Percentiles rank a stretch among this genome's conserved stretches.
Evolutionary conservation across 2,888 invertebrate genomes (phyloP).

Genomic region (Hirtodrosophila cameraria): DNA sequence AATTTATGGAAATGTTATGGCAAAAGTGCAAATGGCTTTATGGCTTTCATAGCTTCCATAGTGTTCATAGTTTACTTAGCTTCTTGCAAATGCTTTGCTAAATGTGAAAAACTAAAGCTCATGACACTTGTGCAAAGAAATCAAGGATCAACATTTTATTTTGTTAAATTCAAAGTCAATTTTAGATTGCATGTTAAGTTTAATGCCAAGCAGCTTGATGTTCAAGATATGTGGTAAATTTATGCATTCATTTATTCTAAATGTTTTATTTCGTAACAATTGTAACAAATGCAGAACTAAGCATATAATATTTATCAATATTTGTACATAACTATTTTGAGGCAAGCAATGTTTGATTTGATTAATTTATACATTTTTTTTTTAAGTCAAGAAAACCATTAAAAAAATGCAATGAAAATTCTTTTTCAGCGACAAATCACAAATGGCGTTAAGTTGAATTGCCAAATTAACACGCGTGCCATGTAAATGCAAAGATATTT

Average conservation of each 20-base stretch:
- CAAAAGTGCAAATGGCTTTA: slow-evolving; percentile 23
- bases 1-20: slow-evolving; percentile 43
- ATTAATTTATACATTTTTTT: too few species aligned
- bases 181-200: not conserved
- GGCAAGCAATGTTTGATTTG: too few species aligned
- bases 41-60: slow-evolving; percentile 9
- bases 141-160: not conserved
- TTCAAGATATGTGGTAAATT: not conserved
- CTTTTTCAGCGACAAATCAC: not conserved
- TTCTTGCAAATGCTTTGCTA: not conserved
- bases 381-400: not conserved
- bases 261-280: too few species aligned
- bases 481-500: slow-evolving; percentile 37
- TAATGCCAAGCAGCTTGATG: not conserved
- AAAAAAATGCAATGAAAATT: slow-evolving; percentile 6
- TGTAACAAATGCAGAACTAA: too few species aligned
- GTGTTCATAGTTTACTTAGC: slow-evolving; percentile 5
- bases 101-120: not conserved
- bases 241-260: too few species aligned
- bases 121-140: not conserved
- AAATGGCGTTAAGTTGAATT: slow-evolving; percentile 27
- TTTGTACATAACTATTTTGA: too few species aligned
- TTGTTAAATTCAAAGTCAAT: not conserved
- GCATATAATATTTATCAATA: too few species aligned
- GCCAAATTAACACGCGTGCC: slow-evolving; percentile 29